These are phyloP conservation scores for Hydropsyche tenuis DNA, from an alignment of 1,140 invertebrate genomes.

Conservation along the genomic window DNA sequence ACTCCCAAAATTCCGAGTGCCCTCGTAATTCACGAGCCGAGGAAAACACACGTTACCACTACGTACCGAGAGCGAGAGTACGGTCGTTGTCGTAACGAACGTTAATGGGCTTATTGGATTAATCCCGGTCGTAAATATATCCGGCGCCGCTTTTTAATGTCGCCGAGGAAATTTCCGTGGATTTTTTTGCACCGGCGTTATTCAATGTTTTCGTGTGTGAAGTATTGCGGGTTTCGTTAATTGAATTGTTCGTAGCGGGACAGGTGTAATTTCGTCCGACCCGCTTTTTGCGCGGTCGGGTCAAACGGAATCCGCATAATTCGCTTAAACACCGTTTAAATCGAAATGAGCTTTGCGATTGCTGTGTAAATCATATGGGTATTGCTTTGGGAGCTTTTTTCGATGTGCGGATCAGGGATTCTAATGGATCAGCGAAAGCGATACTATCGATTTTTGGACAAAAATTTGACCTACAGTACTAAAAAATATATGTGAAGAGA, in stretches of 20 bases:
- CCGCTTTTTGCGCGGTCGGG: not conserved
- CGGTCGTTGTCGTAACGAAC: conserved; percentile 18
- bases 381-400: no score
- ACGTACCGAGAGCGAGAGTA: not conserved
- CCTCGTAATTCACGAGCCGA: conserved; percentile 12
- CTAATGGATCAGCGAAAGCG: no score
- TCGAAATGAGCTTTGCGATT: no score
- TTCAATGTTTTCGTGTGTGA: no score
- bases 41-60: conserved; percentile 11
- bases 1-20: no score
- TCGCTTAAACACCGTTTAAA: not conserved
- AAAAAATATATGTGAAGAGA: no score
- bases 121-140: not conserved
- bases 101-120: conserved; percentile 26
- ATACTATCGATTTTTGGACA: no score
- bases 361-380: no score
- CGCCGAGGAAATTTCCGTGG: not conserved
- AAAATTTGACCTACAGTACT: no score
- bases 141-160: conserved; percentile 5
- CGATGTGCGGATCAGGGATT: no score
- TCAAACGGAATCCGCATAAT: not conserved
- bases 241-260: not conserved
- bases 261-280: conserved; percentile 16
- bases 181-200: no score
- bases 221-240: no score